These are phyloP conservation scores for Aix galericulata DNA, from an alignment of 2,113 vertebrate genomes.

Conservation along the genomic window DNA sequence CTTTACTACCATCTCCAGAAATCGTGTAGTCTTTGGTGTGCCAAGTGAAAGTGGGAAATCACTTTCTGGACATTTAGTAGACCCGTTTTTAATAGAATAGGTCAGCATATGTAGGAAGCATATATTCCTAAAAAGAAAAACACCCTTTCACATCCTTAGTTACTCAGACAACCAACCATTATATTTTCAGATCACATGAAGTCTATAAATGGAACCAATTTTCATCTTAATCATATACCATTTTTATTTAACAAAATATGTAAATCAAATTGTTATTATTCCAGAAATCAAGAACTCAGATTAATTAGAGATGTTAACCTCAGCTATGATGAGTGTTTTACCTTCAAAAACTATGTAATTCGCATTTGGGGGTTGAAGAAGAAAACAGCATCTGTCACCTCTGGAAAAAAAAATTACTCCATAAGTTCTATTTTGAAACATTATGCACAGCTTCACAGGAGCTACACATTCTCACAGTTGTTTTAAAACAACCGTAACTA, in stretches of 20 bases:
- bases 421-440: constrained; percentile 31
- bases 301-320: constrained; percentile 43
- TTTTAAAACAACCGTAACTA: constrained; percentile 48
- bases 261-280: constrained; percentile 54
- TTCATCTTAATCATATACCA: constrained; percentile 43
- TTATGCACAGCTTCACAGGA: constrained; percentile 10
- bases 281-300: constrained; percentile 33
- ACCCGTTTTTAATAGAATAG: not conserved
- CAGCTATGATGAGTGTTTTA: constrained; percentile 4
- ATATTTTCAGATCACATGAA: constrained; percentile 23
- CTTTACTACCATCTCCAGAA: not conserved
- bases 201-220: constrained; percentile 17
- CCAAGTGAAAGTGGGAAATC: not conserved
- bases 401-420: constrained; percentile 40
- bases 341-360: not conserved
- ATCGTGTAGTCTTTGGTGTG: not conserved
- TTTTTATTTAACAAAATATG: constrained; percentile 45
- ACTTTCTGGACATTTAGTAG: not conserved
- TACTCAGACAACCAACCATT: not conserved
- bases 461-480: constrained; percentile 2
- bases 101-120: not conserved
- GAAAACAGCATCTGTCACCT: not conserved
- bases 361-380: not conserved
- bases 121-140: not conserved
- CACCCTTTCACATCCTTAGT: not conserved